Base-by-base conservation (phyloP, 1,140 invertebrate species). In the Ceratoteleas bidentatus region DNA sequence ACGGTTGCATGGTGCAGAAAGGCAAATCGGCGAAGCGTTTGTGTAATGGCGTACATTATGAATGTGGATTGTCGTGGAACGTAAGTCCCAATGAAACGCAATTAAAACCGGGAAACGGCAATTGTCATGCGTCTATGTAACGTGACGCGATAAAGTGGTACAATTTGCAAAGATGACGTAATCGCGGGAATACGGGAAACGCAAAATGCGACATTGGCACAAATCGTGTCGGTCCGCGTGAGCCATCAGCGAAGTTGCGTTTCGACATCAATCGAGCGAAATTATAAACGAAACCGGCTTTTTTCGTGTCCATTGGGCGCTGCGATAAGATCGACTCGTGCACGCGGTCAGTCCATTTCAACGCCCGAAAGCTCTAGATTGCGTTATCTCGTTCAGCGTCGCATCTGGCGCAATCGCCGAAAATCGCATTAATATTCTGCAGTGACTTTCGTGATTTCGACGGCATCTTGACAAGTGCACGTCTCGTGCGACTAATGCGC, bases 91-190 rank as follows among this genome's bases (percentile, higher is more conserved):
- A 24, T 24, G 24, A 24, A 24, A 24, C 24, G 24, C 24, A 24
- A 24, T 24, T 24, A 24, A 24, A 24, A 24, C 24, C 24, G 24
- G 24, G 4, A 24, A 24, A 4, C 24, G 24, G 6, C 64, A 54
- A 56, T 54, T 54, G 40, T 49, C 0, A 24, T 11, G 53, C n/a
- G 10, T 45, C n/a, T 47, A 49, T 38, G 38, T 38, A 16, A 56
- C 43, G 15, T 7, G 50, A 9, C 50, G 52, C 16, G 32, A 68
- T 57, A 68, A 68, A 66, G 45, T 57, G 52, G 33, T 57, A 36
- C 32, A 49, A 49, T 57, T 68, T 57, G 13, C 13, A 57, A 49
- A 15, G 13, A 57, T 68, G 52, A 57, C 52, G 40, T 49, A 57
- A 57, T 57, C 6, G 24, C 7, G 16, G 24, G 56, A 49, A 33